Percentiles rank a stretch among this genome's conserved stretches.
These are phyloP conservation scores for Choristoneura rosaceana DNA, from an alignment of 2,888 invertebrate genomes.

Conservation along the genomic window DNA sequence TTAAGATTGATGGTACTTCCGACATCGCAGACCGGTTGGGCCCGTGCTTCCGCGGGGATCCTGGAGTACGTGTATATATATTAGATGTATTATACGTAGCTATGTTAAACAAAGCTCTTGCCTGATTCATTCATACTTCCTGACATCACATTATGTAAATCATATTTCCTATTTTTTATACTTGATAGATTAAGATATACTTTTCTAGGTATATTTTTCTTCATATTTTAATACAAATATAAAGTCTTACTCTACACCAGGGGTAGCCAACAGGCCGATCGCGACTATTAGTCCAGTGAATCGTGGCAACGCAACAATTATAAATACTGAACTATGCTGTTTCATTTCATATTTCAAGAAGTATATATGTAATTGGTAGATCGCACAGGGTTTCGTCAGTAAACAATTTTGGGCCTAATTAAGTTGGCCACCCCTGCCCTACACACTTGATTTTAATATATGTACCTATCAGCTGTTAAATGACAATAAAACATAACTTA, in stretches of 20 bases:
- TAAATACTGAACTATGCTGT: too few species aligned
- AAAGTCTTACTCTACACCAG: slow-evolving; percentile 37
- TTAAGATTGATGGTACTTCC: slow-evolving; percentile 39
- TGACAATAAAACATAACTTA: slow-evolving; percentile 55
- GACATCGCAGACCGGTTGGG: slow-evolving; percentile 29
- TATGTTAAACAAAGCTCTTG: slow-evolving; percentile 67
- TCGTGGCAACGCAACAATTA: too few species aligned
- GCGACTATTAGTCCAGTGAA: too few species aligned
- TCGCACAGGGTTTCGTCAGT: too few species aligned
- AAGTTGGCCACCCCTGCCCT: background rate
- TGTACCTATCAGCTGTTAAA: slow-evolving; percentile 54
- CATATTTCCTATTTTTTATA: slow-evolving; percentile 64
- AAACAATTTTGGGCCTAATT: too few species aligned
- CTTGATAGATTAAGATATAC: slow-evolving; percentile 61
- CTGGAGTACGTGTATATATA: slow-evolving; percentile 20
- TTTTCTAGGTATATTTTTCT: slow-evolving; percentile 57
- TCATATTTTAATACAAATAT: slow-evolving; percentile 48
- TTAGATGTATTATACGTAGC: slow-evolving; percentile 51
- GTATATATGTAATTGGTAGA: too few species aligned
- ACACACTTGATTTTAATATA: slow-evolving; percentile 47
- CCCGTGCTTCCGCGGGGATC: background rate
- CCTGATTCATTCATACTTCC: slow-evolving; percentile 66
- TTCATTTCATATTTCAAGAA: too few species aligned
- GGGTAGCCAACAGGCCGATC: too few species aligned
- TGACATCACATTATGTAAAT: slow-evolving; percentile 56